These are phyloP conservation scores for Paedocypris micromegethes DNA, from an alignment of 2,797 vertebrate species.

Conservation along the genomic window DNA sequence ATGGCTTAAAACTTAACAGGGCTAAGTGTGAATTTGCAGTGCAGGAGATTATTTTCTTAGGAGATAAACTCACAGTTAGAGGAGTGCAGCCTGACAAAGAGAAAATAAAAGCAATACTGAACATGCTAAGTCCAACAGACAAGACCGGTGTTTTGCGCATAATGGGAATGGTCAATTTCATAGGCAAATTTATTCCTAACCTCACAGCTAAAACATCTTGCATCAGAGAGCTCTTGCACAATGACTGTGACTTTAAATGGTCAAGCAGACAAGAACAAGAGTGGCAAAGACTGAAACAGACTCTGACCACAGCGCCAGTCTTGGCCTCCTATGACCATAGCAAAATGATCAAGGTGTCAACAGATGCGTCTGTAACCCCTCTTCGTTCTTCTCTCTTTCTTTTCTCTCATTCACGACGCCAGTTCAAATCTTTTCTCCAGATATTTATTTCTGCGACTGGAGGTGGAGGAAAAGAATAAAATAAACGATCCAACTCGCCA, in stretches of 20 bases:
- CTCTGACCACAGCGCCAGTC: background rate
- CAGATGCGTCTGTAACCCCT: no score
- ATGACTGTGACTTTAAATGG: constrained; percentile 8
- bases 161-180: constrained; percentile 24
- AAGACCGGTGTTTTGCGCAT: constrained; percentile 14
- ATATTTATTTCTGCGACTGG: no score
- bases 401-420: no score
- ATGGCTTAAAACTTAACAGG: constrained; percentile 26
- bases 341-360: constrained; percentile 1
- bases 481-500: no score
- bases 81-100: constrained; percentile 6
- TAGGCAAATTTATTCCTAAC: constrained; percentile 26
- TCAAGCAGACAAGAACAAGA: constrained; percentile 6
- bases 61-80: background rate
- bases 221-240: constrained; percentile 13
- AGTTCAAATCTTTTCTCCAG: no score
- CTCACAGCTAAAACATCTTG: constrained; percentile 1
- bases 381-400: no score
- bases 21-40: constrained; percentile 2
- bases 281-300: constrained; percentile 7
- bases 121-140: constrained; percentile 16
- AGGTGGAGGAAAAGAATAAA: no score
- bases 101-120: constrained; percentile 5
- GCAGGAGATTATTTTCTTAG: background rate
- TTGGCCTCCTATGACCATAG: constrained; percentile 7